Conservation (phyloP, 30 jellyfish, hydroid and myxozoan genomes). For the Pseudorhiza aurosa region DNA sequence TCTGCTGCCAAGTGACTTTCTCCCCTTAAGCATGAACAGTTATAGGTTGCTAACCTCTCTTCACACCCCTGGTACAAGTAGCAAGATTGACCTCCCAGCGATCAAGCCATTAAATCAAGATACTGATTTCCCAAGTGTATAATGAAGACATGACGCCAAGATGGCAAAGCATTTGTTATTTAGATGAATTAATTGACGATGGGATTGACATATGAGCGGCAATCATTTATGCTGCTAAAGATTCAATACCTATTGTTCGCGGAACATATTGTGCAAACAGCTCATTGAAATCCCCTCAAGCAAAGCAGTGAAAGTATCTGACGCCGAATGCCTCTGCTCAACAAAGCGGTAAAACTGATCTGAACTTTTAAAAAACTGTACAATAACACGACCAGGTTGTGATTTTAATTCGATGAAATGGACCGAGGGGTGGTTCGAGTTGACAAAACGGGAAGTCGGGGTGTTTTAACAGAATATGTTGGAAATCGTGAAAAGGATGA, state of each 20-base stretch:
- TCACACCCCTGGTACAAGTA: neutral
- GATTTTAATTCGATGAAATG: no score
- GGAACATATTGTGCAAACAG: conserved; percentile 31
- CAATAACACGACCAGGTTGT: no score
- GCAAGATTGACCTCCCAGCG: neutral
- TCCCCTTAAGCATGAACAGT: no score
- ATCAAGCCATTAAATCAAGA: neutral
- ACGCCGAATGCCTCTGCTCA: no score
- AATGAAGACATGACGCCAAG: conserved; percentile 35
- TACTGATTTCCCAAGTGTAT: conserved; percentile 1
- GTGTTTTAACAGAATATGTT: no score
- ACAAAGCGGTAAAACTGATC: no score
- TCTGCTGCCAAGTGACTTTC: no score
- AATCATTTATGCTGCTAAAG: neutral
- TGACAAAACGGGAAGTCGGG: no score
- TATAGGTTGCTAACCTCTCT: neutral
- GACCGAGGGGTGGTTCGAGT: no score
- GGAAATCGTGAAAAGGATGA: no score
- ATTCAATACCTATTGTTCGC: conserved; percentile 31
- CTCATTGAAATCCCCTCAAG: conserved; percentile 35
- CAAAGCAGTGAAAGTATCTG: neutral
- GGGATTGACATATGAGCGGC: conserved; percentile 24
- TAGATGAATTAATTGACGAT: neutral
- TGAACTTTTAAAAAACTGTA: no score
- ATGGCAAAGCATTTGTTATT: conserved; percentile 24